Percentiles rank a stretch among this genome's conserved stretches.
These are phyloP conservation scores for Matsumurasca onukii DNA, from an alignment of 1,140 invertebrate genomes.

Conservation along the genomic window DNA sequence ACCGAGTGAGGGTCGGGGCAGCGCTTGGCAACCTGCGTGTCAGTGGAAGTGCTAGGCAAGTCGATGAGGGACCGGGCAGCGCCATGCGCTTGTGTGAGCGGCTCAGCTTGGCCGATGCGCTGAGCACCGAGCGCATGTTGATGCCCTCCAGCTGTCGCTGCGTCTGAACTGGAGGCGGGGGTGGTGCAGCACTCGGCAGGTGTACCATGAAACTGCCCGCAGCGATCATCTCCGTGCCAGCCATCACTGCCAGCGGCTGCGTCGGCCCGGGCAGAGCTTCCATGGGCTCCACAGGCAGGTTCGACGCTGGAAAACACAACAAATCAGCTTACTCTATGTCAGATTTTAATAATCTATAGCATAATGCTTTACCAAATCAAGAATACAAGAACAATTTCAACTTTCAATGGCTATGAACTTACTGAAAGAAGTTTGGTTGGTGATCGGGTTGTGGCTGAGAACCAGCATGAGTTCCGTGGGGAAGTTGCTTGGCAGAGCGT, in stretches of 20 bases:
- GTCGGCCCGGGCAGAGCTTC: slow-evolving; percentile 49
- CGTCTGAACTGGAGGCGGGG: not conserved
- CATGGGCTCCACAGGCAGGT: slow-evolving; percentile 24
- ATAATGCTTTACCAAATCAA: too few species aligned
- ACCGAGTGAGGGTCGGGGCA: too few species aligned
- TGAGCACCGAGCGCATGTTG: not conserved
- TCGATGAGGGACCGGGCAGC: not conserved
- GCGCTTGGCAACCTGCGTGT: not conserved
- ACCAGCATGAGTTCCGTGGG: not conserved
- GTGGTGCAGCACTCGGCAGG: not conserved
- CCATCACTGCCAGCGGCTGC: slow-evolving; percentile 52
- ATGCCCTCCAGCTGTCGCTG: slow-evolving; percentile 6
- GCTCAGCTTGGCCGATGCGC: not conserved
- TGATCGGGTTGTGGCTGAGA: not conserved
- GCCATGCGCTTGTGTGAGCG: not conserved
- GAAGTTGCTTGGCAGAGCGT: not conserved
- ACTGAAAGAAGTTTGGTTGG: not conserved
- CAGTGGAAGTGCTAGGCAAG: not conserved
- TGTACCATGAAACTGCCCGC: slow-evolving; percentile 33
- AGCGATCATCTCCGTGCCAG: slow-evolving; percentile 56
- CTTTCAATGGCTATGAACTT: too few species aligned
- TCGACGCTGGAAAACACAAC: not conserved
- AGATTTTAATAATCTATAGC: too few species aligned
- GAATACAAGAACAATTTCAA: too few species aligned
- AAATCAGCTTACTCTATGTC: too few species aligned